Percentiles rank a stretch among this genome's conserved stretches.
Conservation (phyloP, 2,113 vertebrate species). For the Rhea pennata region DNA sequence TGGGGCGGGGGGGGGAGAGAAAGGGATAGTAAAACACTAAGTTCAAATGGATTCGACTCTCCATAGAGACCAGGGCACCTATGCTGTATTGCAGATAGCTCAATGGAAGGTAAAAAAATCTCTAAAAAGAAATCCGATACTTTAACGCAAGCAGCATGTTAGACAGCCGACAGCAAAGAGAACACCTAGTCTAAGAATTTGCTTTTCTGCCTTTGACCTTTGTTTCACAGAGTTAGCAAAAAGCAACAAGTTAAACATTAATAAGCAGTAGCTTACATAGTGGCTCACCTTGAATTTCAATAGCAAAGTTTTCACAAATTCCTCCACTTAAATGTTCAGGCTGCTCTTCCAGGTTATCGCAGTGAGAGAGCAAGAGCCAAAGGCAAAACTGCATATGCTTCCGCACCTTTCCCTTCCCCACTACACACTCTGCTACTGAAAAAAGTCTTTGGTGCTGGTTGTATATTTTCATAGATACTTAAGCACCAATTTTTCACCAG, state of each 20-base stretch:
- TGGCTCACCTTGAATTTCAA: not conserved
- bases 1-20: not conserved
- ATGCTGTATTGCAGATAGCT: not conserved
- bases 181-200: not conserved
- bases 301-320: not conserved
- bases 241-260: not conserved
- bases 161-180: not conserved
- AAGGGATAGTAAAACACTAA: not conserved
- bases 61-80: not conserved
- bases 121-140: not conserved
- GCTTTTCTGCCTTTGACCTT: not conserved
- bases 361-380: not conserved
- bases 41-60: not conserved
- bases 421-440: not conserved
- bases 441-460: not conserved
- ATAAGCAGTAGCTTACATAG: not conserved
- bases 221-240: not conserved
- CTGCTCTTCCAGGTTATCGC: not conserved
- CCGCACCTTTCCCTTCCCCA: not conserved
- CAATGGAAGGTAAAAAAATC: not conserved
- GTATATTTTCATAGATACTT: not conserved
- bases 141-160: not conserved
- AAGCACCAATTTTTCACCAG: not conserved
- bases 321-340: not conserved
- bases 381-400: not conserved